Evolutionary conservation across 2,888 invertebrate genomes (phyloP), one percentile per base, ranked within the genome.

Genomic region (Parapristionchus giblindavisi): DNA sequence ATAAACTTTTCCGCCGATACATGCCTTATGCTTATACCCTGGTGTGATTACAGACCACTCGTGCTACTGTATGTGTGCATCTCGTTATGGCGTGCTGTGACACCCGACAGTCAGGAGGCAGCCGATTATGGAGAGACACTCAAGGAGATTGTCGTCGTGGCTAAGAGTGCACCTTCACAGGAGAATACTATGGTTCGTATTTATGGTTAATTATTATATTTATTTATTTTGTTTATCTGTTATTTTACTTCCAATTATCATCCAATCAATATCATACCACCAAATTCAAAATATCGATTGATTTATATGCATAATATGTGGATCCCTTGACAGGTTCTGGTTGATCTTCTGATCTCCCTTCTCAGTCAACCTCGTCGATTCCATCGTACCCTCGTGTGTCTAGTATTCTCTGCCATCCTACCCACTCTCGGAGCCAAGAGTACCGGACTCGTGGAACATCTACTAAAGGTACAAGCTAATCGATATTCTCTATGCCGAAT

Each of bases 291-390:
- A n/a, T n/a, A n/a, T n/a, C n/a, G n/a, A n/a, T n/a, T n/a, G n/a
- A n/a, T n/a, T n/a, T n/a, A n/a, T n/a, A n/a, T n/a, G n/a, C n/a
- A n/a, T n/a, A n/a, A n/a, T n/a, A n/a, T n/a, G n/a, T n/a, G n/a
- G n/a, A n/a, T n/a, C 60, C 8, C 52, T 11, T 17, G 14, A 21
- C 21, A 80, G 77, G 77, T 81, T 43, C 77, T 83, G 8, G 76
- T 81, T 56, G 83, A 83, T 77, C 73, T 83, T 40, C 75, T 83
- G 1, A 77, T 83, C 11, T 73, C 73, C n/a, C 61, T 73, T 17
- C 61, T 73, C 29, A 48, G 48, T 27, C 61, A 61, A 24, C 51
- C 73, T 32, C 43, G 60, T 48, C 60, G 73, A 43, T 73, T 73
- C 73, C 73, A 73, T 36, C 60, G 73, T 1, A 61, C 73, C 27